These are phyloP conservation scores for Listrodromus nycthemerus DNA, from an alignment of 2,888 invertebrate genomes.

Conservation along the genomic window DNA sequence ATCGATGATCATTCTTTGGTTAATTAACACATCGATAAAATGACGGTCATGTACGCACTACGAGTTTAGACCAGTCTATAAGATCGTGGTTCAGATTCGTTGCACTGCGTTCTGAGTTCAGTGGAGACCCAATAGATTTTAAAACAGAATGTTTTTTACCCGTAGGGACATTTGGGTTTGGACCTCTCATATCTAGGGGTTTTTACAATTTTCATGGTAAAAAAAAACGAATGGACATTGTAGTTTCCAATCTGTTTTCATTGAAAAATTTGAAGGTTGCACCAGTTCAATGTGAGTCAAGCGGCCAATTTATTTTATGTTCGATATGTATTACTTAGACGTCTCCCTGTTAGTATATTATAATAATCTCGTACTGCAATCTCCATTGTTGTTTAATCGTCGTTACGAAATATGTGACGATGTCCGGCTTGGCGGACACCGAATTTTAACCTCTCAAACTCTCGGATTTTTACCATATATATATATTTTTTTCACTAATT, in stretches of 20 bases:
- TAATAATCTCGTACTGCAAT: conserved; percentile 28
- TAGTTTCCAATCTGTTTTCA: conserved; percentile 13
- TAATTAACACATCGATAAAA: too few species aligned
- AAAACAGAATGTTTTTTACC: too few species aligned
- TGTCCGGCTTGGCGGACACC: background rate
- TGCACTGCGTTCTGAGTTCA: too few species aligned
- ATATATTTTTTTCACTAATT: background rate
- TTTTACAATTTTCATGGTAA: too few species aligned
- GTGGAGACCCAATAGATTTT: too few species aligned
- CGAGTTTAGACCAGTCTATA: too few species aligned
- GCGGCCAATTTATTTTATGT: conserved; percentile 65
- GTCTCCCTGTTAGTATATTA: conserved; percentile 82
- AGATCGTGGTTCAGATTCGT: too few species aligned
- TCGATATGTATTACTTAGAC: conserved; percentile 82
- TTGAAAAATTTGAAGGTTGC: conserved; percentile 29
- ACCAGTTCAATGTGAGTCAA: conserved; percentile 59
- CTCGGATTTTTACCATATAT: background rate
- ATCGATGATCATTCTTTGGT: too few species aligned
- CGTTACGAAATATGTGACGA: conserved; percentile 1
- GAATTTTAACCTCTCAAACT: conserved; percentile 63
- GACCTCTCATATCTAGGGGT: too few species aligned
- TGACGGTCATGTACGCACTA: too few species aligned
- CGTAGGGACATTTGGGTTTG: too few species aligned
- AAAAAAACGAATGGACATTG: background rate
- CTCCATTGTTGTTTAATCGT: conserved; percentile 51